Base-by-base conservation (phyloP, 2,797 vertebrate genomes). In the Myotis myotis region DNA sequence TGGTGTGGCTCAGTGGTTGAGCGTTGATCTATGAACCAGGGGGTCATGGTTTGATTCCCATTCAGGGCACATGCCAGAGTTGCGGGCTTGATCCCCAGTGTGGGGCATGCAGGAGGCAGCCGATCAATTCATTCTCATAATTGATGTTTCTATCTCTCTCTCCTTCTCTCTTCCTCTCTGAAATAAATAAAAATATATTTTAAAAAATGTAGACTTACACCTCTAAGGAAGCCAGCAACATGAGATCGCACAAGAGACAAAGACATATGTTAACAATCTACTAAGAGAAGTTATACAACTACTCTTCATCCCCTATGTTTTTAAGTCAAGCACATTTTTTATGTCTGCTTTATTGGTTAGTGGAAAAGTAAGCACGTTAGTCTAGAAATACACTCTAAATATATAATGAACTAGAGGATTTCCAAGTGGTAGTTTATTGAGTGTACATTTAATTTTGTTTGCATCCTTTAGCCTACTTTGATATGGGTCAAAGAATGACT, bases 361-460 rank as follows among this genome's bases (percentile, higher is more conserved):
- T 66, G 55, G 38, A 4, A 92, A 36, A 86, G 60, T 41, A 80
- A 36, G 19, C 10, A 91, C 6, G 83, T 85, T 82, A 79, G 3
- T 92, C 16, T 86, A 87, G 71, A 92, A 92, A 92, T 95, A 87
- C 8, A 71, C 19, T 89, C 78, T 66, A 41, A n/a, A 36, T 88
- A 90, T 57, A 5, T 83, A 8, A 76, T 28, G 3, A 51, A 49
- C 2, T 89, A 53, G 68, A 87, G 28, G 8, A 74, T 70, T 64
- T 71, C 25, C 19, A 87, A 94, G 41, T 87, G 28, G 62, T 49
- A 33, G 28, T 87, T 76, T 66, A 76, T 16, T 89, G 47, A 11
- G 19, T 80, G 3, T 68, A 22, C 16, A 23, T 71, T 94, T 85
- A 75, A 68, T 86, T 95, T 74, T 94, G 12, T 90, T 75, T 55